phyloP scores from a whole-genome alignment of 1,140 invertebrate genomes.

The Leucophenga varia region DNA sequence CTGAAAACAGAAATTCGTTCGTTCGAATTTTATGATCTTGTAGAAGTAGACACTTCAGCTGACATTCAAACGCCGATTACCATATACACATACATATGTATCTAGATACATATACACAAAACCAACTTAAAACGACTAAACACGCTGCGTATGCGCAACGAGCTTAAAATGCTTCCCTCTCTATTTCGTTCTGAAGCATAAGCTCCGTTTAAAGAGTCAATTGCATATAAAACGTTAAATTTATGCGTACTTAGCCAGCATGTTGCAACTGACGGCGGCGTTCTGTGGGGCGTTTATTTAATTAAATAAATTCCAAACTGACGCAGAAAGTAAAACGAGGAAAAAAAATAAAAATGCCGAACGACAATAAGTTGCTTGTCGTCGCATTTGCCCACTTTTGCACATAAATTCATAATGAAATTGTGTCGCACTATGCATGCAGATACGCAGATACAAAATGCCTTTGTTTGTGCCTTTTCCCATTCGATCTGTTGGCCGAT shows the following conservation, averaged over 20 bases:
- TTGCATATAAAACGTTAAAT: constrained; percentile 44
- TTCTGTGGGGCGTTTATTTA: constrained; percentile 51
- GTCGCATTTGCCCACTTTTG: constrained; percentile 33
- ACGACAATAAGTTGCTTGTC: constrained; percentile 23
- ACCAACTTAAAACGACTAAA: too few relatives aligned
- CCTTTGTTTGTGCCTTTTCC: too few relatives aligned
- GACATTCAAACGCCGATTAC: too few relatives aligned
- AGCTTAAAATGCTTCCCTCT: constrained; percentile 6
- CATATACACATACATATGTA: constrained; percentile 1
- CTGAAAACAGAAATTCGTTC: too few relatives aligned
- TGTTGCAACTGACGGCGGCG: constrained; percentile 10
- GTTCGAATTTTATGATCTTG: too few relatives aligned
- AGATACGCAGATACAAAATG: too few relatives aligned
- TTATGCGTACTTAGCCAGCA: constrained; percentile 38
- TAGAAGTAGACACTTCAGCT: too few relatives aligned
- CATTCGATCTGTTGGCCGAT: too few relatives aligned
- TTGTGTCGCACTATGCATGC: constrained; percentile 12
- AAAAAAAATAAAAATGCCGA: constrained; percentile 5
- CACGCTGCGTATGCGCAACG: constrained; percentile 37
- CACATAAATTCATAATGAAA: constrained; percentile 33
- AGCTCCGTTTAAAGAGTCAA: too few relatives aligned
- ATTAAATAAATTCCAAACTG: constrained; percentile 53
- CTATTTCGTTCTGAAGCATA: too few relatives aligned
- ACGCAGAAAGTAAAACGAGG: too few relatives aligned
- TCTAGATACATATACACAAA: background rate